Conservation (phyloP, 1,140 invertebrate genomes). For the Oppia nitens region DNA sequence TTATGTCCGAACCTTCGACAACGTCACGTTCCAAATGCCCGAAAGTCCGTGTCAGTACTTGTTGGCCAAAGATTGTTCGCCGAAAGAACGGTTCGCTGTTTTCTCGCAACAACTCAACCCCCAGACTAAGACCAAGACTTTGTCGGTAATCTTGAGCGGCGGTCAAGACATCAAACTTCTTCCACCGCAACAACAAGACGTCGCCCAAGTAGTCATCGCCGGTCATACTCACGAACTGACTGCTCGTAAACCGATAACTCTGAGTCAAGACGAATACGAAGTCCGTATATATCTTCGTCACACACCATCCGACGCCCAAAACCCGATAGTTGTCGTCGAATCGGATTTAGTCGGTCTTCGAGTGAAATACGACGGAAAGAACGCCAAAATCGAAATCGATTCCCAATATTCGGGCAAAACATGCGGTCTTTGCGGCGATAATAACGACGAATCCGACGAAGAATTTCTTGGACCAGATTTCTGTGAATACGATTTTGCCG, state of each 20-base stretch:
- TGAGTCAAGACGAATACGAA: background rate
- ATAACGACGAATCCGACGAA: conserved; percentile 17
- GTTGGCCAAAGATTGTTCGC: conserved; percentile 16
- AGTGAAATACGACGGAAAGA: conserved; percentile 17
- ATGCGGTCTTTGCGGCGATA: conserved; percentile 22
- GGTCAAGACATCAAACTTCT: conserved; percentile 14
- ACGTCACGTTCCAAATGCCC: conserved; percentile 4
- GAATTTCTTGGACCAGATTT: conserved; percentile 18
- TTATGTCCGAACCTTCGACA: background rate
- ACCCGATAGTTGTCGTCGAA: conserved; percentile 15
- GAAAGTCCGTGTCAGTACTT: conserved; percentile 15
- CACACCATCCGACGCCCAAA: background rate
- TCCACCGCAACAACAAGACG: conserved; percentile 9
- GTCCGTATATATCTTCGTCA: conserved; percentile 11
- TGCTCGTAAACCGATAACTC: background rate
- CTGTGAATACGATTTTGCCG: conserved; percentile 10
- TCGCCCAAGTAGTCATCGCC: conserved; percentile 13
- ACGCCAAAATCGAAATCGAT: conserved; percentile 11
- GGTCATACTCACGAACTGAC: conserved; percentile 9
- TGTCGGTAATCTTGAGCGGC: conserved; percentile 8
- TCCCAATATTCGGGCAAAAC: conserved; percentile 18
- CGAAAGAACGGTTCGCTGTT: conserved; percentile 11
- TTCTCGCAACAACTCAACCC: conserved; percentile 3
- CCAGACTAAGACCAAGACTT: conserved; percentile 13
- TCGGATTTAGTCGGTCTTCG: background rate